A percentile compares a stretch with the other conserved stretches of the same genome.
These are phyloP conservation scores for Zaprionus nigranus DNA, from an alignment of 1,140 invertebrate species.

Conservation along the genomic window DNA sequence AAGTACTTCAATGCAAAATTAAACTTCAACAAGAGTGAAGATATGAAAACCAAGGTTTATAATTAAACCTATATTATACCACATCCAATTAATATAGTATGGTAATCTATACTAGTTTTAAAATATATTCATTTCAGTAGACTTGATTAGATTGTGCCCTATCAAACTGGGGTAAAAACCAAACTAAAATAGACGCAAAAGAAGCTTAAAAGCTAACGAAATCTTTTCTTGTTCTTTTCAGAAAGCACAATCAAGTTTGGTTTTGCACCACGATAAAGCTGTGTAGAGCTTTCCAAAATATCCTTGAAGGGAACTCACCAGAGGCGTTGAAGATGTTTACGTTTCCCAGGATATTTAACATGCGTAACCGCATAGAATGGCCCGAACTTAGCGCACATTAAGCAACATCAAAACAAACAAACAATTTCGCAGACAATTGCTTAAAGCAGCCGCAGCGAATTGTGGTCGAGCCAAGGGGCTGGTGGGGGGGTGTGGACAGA, in stretches of 20 bases:
- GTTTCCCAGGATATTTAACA: conserved; percentile 70
- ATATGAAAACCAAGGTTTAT: neutral
- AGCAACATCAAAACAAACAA: conserved; percentile 81
- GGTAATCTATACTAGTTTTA: neutral
- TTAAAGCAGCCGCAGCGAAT: conserved; percentile 62
- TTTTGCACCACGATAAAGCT: conserved; percentile 35
- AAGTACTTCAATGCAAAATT: neutral
- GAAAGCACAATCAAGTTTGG: neutral
- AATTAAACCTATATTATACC: neutral
- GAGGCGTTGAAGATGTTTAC: conserved; percentile 53
- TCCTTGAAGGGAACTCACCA: conserved; percentile 47
- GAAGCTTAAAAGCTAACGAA: neutral
- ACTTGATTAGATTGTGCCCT: neutral
- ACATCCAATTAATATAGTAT: neutral
- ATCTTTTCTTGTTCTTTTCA: neutral
- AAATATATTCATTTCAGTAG: neutral
- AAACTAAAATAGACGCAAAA: neutral
- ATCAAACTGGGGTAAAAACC: neutral
- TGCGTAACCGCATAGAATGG: conserved; percentile 46
- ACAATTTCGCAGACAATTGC: conserved; percentile 81
- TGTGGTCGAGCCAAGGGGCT: conserved; percentile 46
- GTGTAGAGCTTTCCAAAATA: conserved; percentile 48
- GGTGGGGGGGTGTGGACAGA: conserved; percentile 1
- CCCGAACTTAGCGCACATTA: conserved; percentile 73
- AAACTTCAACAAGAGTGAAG: neutral